These are phyloP conservation scores for Eristalis arbustorum DNA, from an alignment of 2,888 invertebrate species.

Conservation along the genomic window DNA sequence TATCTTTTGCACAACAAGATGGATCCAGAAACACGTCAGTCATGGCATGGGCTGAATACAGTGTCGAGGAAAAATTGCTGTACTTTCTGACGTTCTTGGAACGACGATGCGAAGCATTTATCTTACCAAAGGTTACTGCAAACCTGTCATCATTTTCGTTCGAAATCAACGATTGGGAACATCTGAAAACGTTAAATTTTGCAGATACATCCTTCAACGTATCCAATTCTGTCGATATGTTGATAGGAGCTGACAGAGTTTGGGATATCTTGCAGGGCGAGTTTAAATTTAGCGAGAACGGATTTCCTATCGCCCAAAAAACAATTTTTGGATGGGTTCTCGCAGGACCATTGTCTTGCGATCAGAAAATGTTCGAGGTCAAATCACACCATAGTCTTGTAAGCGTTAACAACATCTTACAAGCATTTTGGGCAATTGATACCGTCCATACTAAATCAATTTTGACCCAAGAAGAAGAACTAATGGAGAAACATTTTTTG, in stretches of 20 bases:
- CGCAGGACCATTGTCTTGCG: slow-evolving; percentile 16
- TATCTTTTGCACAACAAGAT: slow-evolving; percentile 27
- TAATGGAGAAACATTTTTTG: slow-evolving; percentile 47
- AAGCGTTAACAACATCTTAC: slow-evolving; percentile 27
- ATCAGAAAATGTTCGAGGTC: neutral
- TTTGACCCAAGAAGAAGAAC: neutral
- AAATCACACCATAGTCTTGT: slow-evolving; percentile 14
- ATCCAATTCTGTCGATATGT: slow-evolving; percentile 44
- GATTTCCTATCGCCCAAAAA: slow-evolving; percentile 40
- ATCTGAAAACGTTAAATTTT: slow-evolving; percentile 30
- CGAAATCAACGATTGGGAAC: slow-evolving; percentile 15
- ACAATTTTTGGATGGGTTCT: slow-evolving; percentile 61
- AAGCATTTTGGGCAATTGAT: slow-evolving; percentile 40
- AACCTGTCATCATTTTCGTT: slow-evolving; percentile 1
- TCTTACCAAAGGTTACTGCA: slow-evolving; percentile 4
- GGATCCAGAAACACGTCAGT: slow-evolving; percentile 29
- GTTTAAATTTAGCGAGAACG: neutral
- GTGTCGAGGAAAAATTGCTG: slow-evolving; percentile 8
- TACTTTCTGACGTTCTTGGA: slow-evolving; percentile 42
- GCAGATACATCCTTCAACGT: slow-evolving; percentile 55
- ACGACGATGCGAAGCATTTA: slow-evolving; percentile 33
- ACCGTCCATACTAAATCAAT: slow-evolving; percentile 4
- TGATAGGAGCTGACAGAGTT: slow-evolving; percentile 49
- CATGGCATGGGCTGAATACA: slow-evolving; percentile 30
- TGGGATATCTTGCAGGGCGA: slow-evolving; percentile 49